Base-by-base conservation (phyloP, 2,888 invertebrate genomes). In the Cheilosia grossa region DNA sequence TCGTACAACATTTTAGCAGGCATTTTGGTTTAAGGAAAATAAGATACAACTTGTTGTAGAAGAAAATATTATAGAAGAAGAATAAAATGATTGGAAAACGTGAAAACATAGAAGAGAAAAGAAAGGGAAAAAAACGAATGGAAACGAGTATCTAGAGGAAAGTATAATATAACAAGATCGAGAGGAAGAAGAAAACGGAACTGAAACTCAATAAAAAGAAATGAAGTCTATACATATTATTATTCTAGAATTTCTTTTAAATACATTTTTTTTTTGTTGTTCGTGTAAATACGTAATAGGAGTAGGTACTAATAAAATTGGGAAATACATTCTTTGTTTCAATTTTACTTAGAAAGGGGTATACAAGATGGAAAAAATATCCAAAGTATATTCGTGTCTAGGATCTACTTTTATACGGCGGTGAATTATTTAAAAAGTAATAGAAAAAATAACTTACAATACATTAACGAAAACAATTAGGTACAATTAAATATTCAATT, bases 1-100 rank as follows among this genome's bases (percentile, higher is more conserved):
- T 77, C 67, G 67, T 49, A 80, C 81, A 81, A 87, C 83, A 85
- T 85, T 77, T 77, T 69, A 77, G 82, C 82, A 86, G 82, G 79
- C 86, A 86, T 63, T 74, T 74, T 54, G 69, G 82, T 54, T 67
- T 40, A 30, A 54, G 66, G 19, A 58, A 67, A 82, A 63, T 30
- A 63, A 79, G 44, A 67, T 27, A 74, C 58, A 80, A 75, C 51
- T 75, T 64, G 51, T 77, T 75, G 37, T 63, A 70, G 70, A 64
- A 24, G 59, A 82, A 70, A 75, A 74, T 77, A 74, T 21, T 72
- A 53, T 64, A 54, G 15, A 67, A 75, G 13, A 42, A 37, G 69
- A 75, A 40, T 70, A 69, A 69, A 6, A 73, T 27, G 56, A 77
- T 61, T 47, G 56, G 56, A 79, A 79, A 47, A 47, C 9, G 47